Percentiles rank a stretch among this genome's conserved stretches.
Evolutionary conservation across 2,888 invertebrate genomes (phyloP).

Genomic region (Diarsia dahlii): DNA sequence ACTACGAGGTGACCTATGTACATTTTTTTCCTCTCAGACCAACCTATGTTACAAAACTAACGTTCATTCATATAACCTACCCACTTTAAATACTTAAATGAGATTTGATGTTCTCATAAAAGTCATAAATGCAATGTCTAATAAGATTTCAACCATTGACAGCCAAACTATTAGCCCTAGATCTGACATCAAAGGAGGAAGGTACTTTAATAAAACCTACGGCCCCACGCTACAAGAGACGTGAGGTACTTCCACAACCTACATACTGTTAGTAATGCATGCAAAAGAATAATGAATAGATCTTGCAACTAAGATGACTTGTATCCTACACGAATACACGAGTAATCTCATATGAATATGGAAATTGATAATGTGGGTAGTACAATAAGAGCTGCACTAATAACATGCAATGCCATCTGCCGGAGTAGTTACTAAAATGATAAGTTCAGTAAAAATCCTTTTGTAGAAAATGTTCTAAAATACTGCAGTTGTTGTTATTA

Average conservation of each 20-base stretch:
- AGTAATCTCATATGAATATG: slow-evolving; percentile 52
- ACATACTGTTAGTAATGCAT: slow-evolving; percentile 30
- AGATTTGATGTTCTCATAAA: background rate
- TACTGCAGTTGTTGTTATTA: background rate
- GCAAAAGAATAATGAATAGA: slow-evolving; percentile 42
- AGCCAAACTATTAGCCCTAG: slow-evolving; percentile 5
- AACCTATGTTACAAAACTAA: background rate
- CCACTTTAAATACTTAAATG: background rate
- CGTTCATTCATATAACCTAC: background rate
- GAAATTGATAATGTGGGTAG: slow-evolving; percentile 63
- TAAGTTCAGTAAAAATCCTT: background rate
- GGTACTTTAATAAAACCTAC: background rate
- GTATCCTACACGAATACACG: slow-evolving; percentile 45
- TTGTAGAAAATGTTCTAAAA: background rate
- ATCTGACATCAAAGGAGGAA: slow-evolving; percentile 22
- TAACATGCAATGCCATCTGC: slow-evolving; percentile 55
- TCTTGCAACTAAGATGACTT: slow-evolving; percentile 45
- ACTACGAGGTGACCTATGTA: background rate
- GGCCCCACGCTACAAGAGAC: background rate
- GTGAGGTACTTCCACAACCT: slow-evolving; percentile 7
- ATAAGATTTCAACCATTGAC: slow-evolving; percentile 1
- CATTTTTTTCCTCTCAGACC: background rate
- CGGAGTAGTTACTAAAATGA: slow-evolving; percentile 10
- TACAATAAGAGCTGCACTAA: slow-evolving; percentile 6
- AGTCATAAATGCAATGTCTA: background rate